phyloP scores from a whole-genome alignment of 2,797 vertebrate species.

The Xiphorhynchus erythropygius region DNA sequence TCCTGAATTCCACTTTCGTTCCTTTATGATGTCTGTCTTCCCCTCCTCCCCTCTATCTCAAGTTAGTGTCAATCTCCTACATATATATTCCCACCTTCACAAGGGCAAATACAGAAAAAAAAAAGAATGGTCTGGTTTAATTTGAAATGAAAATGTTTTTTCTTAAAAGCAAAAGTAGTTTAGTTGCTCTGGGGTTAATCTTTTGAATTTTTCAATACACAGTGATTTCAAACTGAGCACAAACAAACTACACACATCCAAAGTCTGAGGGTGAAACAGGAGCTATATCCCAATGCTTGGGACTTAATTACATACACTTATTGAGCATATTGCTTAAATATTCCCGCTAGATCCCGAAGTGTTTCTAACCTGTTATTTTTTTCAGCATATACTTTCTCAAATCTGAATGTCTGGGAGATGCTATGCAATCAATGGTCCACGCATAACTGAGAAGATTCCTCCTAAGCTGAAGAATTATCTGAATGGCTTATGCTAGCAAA shows the following conservation, averaged over 20 bases:
- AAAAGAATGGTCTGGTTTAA: neutral
- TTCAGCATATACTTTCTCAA: slow-evolving; percentile 75
- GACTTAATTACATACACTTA: neutral
- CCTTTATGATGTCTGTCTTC: slow-evolving; percentile 29
- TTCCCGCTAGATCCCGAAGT: slow-evolving; percentile 53
- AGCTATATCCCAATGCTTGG: neutral
- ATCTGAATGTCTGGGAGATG: slow-evolving; percentile 73
- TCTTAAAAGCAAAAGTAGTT: neutral
- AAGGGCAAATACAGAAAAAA: slow-evolving; percentile 1
- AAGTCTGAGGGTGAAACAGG: neutral
- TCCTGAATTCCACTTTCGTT: neutral
- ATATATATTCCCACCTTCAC: neutral
- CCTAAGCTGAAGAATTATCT: slow-evolving; percentile 64
- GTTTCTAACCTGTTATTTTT: slow-evolving; percentile 71
- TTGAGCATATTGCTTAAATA: slow-evolving; percentile 23
- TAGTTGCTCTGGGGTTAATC: neutral
- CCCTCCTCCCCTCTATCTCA: slow-evolving; percentile 1
- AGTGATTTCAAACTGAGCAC: neutral
- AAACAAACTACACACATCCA: neutral
- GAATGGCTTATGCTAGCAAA: slow-evolving; percentile 68
- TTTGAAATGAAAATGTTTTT: neutral
- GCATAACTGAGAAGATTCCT: slow-evolving; percentile 70
- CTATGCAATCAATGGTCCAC: slow-evolving; percentile 72
- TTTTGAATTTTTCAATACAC: neutral
- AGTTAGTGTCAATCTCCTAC: slow-evolving; percentile 8